Evolutionary conservation across 2,888 invertebrate species (phyloP), one percentile per base, ranked within the genome.

Genomic region (Epinotia nisella): DNA sequence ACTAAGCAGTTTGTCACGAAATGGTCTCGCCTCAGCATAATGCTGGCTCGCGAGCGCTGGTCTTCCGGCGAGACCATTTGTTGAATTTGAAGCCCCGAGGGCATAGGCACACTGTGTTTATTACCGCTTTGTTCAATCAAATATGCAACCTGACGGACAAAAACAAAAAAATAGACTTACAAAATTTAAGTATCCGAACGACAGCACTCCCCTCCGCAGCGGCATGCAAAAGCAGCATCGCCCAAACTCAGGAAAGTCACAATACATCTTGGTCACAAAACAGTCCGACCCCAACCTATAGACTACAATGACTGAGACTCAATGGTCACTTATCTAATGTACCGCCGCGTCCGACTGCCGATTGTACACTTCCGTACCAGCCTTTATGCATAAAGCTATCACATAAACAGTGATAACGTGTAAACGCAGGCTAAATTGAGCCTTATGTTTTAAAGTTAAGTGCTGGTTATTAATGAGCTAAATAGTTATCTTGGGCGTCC

Each of bases 181-280:
- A 45, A 90, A 77, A 78, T 88, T 89, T 21, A 90, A 74, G 74
- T 90, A 92, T 70, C 85, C 92, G 70, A 90, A 88, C 0, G 82
- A 79, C 1, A 92, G 75, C 0, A 91, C 83, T 1, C 92, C 92
- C 69, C 82, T 83, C 21, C 92, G 77, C 3, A 92, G 73, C 0
- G 92, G 92, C 81, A 92, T 76, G 76, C 91, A 92, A 64, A 91
- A 90, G 72, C 92, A 91, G 75, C 92, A 92, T 69, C 92, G 76
- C 4, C 81, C 79, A 21, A 84, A 78, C n/a, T 78, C 76, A 0
- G 84, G 84, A 70, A 82, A 76, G 39, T 91, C 91, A 78, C 91
- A 91, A 78, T 89, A 90, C 91, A 91, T 91, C 71, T 15, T 67
- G 55, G 13, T 49, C n/a, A 53, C 39, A 15, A 53, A 66, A 41